Evolutionary conservation across 1,140 invertebrate species (phyloP).

Genomic region (Drosophila suzukii): DNA sequence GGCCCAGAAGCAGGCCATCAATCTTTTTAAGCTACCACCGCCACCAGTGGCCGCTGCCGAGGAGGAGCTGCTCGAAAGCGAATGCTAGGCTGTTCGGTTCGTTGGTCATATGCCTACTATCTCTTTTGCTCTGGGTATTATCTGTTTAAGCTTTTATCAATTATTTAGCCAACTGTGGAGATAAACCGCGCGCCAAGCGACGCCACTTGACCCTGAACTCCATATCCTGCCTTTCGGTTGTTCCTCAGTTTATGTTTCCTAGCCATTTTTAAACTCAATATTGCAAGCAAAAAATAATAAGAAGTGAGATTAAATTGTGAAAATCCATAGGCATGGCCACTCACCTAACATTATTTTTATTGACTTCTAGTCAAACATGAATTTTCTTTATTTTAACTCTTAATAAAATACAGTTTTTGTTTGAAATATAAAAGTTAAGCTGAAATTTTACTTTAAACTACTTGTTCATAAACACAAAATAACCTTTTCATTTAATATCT

Average conservation of each 20-base stretch:
- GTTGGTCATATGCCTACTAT: slow-evolving; percentile 26
- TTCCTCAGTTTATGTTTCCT: slow-evolving; percentile 22
- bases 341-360: too few relatives aligned
- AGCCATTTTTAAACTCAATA: neutral
- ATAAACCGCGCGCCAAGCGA: slow-evolving; percentile 45
- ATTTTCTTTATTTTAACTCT: neutral
- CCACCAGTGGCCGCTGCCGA: slow-evolving; percentile 28
- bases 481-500: too few relatives aligned
- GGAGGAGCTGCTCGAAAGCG: slow-evolving; percentile 80
- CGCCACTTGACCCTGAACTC: neutral
- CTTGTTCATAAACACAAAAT: too few relatives aligned
- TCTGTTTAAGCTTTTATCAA: slow-evolving; percentile 35
- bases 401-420: neutral
- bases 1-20: slow-evolving; percentile 75
- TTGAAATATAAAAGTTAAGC: neutral
- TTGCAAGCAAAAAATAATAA: slow-evolving; percentile 28
- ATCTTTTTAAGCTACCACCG: slow-evolving; percentile 59
- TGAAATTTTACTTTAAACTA: neutral
- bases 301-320: slow-evolving; percentile 8
- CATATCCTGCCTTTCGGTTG: slow-evolving; percentile 31
- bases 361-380: neutral
- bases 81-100: slow-evolving; percentile 53
- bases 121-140: slow-evolving; percentile 18
- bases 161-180: slow-evolving; percentile 25
- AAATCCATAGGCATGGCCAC: neutral